phyloP scores from a whole-genome alignment of 2,113 vertebrate species.

The Saguinus midas region DNA sequence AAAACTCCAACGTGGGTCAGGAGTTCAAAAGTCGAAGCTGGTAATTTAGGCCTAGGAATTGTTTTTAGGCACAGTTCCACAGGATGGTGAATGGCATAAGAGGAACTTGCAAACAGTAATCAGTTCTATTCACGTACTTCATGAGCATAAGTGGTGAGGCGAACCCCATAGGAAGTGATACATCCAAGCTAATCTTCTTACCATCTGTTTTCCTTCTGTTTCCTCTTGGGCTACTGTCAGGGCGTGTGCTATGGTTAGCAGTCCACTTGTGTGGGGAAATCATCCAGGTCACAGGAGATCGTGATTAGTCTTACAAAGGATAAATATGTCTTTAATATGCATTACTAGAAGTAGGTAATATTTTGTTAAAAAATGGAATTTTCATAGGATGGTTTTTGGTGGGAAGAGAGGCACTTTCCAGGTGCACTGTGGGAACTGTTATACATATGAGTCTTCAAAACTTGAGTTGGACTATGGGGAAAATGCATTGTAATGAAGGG shows the following conservation, averaged over 20 bases:
- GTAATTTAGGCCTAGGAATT: neutral
- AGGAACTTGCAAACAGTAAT: neutral
- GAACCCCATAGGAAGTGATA: neutral
- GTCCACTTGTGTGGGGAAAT: neutral
- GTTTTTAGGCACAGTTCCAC: neutral
- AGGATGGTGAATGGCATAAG: neutral
- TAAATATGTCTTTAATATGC: neutral
- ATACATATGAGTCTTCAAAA: neutral
- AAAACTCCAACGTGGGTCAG: neutral
- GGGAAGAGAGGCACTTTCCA: neutral
- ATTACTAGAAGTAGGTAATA: slow-evolving; percentile 6
- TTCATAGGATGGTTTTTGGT: neutral
- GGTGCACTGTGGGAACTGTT: neutral
- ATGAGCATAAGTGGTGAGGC: neutral
- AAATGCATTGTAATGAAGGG: neutral
- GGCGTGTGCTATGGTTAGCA: neutral
- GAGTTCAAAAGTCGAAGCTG: neutral
- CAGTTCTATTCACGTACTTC: neutral
- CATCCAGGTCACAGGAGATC: neutral
- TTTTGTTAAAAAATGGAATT: slow-evolving; percentile 12
- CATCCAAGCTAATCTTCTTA: neutral
- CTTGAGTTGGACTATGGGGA: neutral
- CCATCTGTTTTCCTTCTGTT: neutral
- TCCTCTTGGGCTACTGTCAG: neutral
- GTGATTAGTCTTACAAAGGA: neutral